Evolutionary conservation across 92 coral and sea anemone species (phyloP), one percentile per base, ranked within the genome.

Genomic region (Hydrozoanthus gracilis): DNA sequence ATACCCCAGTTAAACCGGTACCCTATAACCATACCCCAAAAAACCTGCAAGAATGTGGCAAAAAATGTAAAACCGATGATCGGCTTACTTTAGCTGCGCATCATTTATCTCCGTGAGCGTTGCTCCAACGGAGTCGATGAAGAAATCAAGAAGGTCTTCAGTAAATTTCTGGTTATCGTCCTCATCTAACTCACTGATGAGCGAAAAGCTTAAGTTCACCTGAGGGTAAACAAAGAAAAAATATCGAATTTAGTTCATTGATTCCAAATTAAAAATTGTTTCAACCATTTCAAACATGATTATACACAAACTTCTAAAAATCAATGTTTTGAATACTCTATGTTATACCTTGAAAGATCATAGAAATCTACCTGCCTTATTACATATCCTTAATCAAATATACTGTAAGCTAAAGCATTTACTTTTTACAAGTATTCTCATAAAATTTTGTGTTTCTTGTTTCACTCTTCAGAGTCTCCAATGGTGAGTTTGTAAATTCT

Each of bases 71-170:
- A 5, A 13, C 15, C 6, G n/a, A 72, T 8, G 15, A 10, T 35
- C 8, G 27, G 16, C 94, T 73, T 90, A 96, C 99, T 92, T 95
- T 45, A 96, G 91, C 46, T 89, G 89, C 3, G 92, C 99, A 69
- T 95, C 99, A 79, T 95, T 96, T 49, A 96, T 91, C 77, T 96
- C 99, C 0, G 98, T 95, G n/a, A 96, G 91, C 2, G 99, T 95
- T 69, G 99, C 95, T 35, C 99, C 99, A 51, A 96, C 78, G 3
- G 99, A 96, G 68, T 96, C 98, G 44, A 96, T 62, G 69, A 96
- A 92, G 91, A 96, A 93, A 84, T 96, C 95, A 86, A 95, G 87
- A 82, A 96, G 80, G 73, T 93, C 92, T 70, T 77, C 86, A 5
- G 96, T 92, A 77, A 91, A 90, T 8, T 79, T 92, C 69, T 93